Evolutionary conservation across 2,113 vertebrate species (phyloP).

Genomic region (Etheostoma cragini): DNA sequence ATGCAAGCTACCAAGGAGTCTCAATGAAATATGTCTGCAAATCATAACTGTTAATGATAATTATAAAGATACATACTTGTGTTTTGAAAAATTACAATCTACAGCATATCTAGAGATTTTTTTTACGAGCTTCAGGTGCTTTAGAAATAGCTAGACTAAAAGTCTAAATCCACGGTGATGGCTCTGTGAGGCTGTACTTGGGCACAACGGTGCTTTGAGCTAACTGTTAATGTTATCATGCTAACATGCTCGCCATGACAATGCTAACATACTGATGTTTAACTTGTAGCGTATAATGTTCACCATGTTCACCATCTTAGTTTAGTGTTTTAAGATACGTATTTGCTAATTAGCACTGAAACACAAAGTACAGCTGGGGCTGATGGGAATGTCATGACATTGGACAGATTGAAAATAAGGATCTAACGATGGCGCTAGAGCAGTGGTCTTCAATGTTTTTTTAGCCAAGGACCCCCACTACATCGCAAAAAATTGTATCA

Average conservation of each 20-base stretch:
- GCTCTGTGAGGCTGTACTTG: not conserved
- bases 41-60: constrained; percentile 15
- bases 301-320: too few species aligned
- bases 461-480: too few species aligned
- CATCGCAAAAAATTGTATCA: too few species aligned
- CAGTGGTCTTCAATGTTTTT: too few species aligned
- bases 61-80: constrained; percentile 30
- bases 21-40: constrained; percentile 31
- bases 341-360: not conserved
- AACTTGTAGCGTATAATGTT: too few species aligned
- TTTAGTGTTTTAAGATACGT: too few species aligned
- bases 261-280: too few species aligned
- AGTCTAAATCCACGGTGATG: not conserved
- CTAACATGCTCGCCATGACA: not conserved
- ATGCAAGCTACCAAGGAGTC: constrained; percentile 42
- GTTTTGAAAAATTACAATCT: constrained; percentile 2
- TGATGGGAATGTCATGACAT: not conserved
- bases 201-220: not conserved
- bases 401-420: not conserved
- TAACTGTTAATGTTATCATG: not conserved
- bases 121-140: not conserved
- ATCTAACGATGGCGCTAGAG: too few species aligned
- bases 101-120: not conserved
- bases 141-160: not conserved
- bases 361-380: too few species aligned